phyloP scores from a whole-genome alignment of 2,797 vertebrate species.

The Halcyon smyrnensis region DNA sequence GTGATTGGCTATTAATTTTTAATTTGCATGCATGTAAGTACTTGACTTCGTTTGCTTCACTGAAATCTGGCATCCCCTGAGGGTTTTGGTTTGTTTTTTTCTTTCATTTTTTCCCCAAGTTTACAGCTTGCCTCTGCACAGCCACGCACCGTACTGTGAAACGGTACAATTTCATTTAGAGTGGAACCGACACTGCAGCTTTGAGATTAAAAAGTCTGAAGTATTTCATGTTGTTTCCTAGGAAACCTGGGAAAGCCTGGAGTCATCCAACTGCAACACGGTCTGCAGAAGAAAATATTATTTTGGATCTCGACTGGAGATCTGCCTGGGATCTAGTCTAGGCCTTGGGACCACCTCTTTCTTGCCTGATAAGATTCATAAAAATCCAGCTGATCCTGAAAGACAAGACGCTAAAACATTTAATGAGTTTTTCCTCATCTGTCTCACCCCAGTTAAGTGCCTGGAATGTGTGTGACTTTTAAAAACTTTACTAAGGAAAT shows the following conservation, averaged over 20 bases:
- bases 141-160: neutral
- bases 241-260: neutral
- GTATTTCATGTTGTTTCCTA: neutral
- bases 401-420: neutral
- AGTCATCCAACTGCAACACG: neutral
- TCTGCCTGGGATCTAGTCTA: neutral
- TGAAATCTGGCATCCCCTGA: neutral
- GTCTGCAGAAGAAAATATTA: neutral
- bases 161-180: neutral
- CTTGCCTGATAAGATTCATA: neutral
- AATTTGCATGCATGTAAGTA: neutral
- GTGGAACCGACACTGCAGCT: neutral
- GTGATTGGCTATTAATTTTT: neutral
- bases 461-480: neutral
- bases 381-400: neutral
- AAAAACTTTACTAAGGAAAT: slow-evolving; percentile 2
- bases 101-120: neutral
- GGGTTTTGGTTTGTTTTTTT: neutral
- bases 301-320: neutral
- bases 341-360: neutral
- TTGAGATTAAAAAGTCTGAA: neutral
- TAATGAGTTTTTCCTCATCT: neutral
- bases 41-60: neutral
- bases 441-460: neutral
- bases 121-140: neutral